Evolutionary conservation across 2,113 vertebrate species (phyloP).

Genomic region (Isurus oxyrinchus): DNA sequence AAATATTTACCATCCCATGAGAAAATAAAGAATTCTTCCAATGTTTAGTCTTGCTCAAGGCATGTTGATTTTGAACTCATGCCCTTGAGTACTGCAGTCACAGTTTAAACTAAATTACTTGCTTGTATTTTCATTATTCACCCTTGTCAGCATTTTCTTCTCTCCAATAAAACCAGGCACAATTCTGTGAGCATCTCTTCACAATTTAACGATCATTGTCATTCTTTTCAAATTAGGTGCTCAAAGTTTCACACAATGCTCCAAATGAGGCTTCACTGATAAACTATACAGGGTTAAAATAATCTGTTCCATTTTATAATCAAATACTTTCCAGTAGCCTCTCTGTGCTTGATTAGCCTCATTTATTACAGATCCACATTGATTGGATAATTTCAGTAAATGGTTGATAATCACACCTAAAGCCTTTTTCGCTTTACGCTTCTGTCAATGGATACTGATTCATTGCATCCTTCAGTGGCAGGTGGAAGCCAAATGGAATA

Average conservation of each 20-base stretch:
- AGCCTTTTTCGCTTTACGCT: background rate
- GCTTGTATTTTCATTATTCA: constrained; percentile 17
- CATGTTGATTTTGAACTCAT: constrained; percentile 22
- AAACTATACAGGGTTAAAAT: background rate
- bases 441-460: background rate
- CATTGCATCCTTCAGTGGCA: background rate
- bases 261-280: background rate
- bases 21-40: constrained; percentile 28
- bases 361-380: background rate
- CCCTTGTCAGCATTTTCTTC: background rate
- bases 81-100: background rate
- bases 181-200: background rate
- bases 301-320: background rate
- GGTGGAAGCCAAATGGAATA: background rate
- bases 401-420: background rate
- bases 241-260: background rate
- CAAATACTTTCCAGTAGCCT: background rate
- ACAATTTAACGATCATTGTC: background rate
- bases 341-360: background rate
- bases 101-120: background rate
- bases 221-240: background rate
- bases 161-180: background rate
- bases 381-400: constrained; percentile 13
- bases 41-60: background rate
- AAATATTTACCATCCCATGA: constrained; percentile 19